phyloP scores from a whole-genome alignment of 2,113 vertebrate genomes.

The Loxodonta africana region DNA sequence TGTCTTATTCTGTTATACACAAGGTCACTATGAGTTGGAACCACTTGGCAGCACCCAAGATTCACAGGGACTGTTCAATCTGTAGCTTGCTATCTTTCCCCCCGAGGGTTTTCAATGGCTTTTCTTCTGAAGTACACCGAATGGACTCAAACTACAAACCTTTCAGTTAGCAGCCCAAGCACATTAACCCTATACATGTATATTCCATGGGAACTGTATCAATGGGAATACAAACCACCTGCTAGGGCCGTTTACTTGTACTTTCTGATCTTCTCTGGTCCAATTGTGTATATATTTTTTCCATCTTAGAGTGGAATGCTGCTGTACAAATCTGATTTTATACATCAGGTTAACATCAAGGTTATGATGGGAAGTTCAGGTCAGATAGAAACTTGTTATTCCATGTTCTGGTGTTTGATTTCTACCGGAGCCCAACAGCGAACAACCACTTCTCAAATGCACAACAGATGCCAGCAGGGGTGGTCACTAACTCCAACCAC shows the following conservation, averaged over 20 bases:
- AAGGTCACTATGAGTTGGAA: neutral
- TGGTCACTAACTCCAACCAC: neutral
- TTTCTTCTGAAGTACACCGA: neutral
- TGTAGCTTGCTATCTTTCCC: neutral
- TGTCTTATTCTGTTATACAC: no score
- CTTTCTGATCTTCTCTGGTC: neutral
- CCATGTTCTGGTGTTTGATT: neutral
- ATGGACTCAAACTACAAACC: neutral
- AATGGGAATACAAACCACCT: neutral
- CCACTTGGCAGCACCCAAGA: neutral
- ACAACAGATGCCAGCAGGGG: neutral
- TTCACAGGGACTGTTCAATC: neutral
- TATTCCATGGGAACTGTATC: neutral
- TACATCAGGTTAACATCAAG: no score
- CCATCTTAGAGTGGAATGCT: neutral
- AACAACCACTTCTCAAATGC: conserved; percentile 23
- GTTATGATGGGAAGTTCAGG: neutral
- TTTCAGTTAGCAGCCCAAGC: neutral
- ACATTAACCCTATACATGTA: neutral
- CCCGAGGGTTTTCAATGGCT: neutral
- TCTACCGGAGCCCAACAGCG: neutral
- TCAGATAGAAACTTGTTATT: neutral
- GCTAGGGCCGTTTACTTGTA: neutral
- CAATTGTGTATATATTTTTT: neutral
- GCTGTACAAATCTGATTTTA: neutral